Conservation (phyloP, 2,113 vertebrate species). For the Petrocephalus microphthalmus region DNA sequence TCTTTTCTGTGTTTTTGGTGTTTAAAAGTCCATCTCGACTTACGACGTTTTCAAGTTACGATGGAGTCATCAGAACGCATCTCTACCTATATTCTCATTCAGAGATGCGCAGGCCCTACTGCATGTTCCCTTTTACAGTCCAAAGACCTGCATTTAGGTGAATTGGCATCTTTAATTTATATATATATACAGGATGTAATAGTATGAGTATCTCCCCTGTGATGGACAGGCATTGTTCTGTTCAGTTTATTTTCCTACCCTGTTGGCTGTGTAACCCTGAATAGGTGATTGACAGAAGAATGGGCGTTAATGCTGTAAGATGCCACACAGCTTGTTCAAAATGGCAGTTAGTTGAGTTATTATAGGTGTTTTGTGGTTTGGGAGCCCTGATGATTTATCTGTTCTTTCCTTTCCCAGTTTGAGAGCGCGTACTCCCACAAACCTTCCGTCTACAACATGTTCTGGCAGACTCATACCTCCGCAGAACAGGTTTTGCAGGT, state of each 20-base stretch:
- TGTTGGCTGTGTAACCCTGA: neutral
- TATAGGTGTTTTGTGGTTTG: neutral
- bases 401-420: conserved; percentile 64
- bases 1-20: too few relatives aligned
- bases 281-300: neutral
- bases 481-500: conserved; percentile 85
- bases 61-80: too few relatives aligned
- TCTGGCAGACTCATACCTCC: conserved; percentile 83
- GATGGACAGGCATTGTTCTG: neutral
- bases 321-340: neutral
- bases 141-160: neutral
- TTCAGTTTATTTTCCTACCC: neutral
- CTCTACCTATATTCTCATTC: neutral
- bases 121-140: neutral
- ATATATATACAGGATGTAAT: too few relatives aligned
- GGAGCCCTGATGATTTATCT: neutral
- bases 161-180: neutral
- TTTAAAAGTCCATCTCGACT: too few relatives aligned
- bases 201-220: neutral
- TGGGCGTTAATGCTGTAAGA: neutral
- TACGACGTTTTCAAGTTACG: too few relatives aligned
- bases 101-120: neutral
- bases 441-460: conserved; percentile 88
- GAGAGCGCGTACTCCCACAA: conserved; percentile 92
- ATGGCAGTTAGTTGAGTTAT: neutral